Conservation (phyloP, 2,888 invertebrate genomes). For the Biston stratarius region DNA sequence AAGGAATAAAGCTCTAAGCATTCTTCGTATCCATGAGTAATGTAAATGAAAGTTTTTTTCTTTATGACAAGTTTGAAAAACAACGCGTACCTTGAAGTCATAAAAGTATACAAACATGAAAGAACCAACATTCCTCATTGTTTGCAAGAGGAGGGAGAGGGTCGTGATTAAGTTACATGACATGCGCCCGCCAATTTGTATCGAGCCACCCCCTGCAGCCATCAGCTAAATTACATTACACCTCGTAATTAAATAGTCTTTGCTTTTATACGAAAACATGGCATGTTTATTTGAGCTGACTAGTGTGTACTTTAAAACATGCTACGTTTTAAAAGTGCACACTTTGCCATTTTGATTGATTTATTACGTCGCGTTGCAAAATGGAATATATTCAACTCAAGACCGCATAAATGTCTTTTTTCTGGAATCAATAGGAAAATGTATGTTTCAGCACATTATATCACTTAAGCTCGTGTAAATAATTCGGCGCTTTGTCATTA, state of each 20-base stretch:
- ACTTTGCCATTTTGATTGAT: too few species aligned
- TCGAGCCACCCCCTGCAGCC: conserved; percentile 60
- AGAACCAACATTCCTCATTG: conserved; percentile 36
- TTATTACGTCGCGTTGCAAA: too few species aligned
- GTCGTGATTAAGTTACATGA: conserved; percentile 82
- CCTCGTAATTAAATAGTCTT: conserved; percentile 73
- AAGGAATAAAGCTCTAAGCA: too few species aligned
- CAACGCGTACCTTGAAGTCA: conserved; percentile 13
- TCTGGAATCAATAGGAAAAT: too few species aligned
- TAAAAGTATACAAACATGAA: conserved; percentile 35
- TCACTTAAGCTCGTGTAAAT: too few species aligned
- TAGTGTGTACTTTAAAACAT: conserved; percentile 38
- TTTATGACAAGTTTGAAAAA: too few species aligned
- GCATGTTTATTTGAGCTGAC: conserved; percentile 48
- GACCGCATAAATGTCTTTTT: too few species aligned
- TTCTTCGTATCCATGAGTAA: too few species aligned
- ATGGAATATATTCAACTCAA: too few species aligned
- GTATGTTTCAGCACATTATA: too few species aligned
- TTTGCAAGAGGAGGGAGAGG: conserved; percentile 61
- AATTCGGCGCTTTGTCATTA: too few species aligned
- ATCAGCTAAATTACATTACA: conserved; percentile 74
- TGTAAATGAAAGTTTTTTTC: too few species aligned
- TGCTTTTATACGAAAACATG: conserved; percentile 68
- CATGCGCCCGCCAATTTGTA: conserved; percentile 83
- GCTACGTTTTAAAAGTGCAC: not conserved